Percentiles rank a stretch among this genome's conserved stretches.
phyloP scores from a whole-genome alignment of 1,140 invertebrate species.

The Schlechtendalia chinensis region DNA sequence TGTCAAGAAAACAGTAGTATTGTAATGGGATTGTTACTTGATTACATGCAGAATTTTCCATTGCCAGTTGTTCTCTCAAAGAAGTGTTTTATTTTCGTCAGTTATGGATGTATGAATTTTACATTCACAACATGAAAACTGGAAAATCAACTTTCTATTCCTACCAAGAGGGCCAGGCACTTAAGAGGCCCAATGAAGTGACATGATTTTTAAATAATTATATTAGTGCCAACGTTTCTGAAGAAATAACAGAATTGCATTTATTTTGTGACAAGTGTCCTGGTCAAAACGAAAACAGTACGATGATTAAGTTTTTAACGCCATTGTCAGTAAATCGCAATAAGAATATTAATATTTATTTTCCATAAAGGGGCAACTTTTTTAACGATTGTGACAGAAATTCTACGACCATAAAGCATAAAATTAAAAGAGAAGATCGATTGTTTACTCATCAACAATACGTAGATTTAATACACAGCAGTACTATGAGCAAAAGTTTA shows the following conservation, averaged over 20 bases:
- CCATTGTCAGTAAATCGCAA: slow-evolving; percentile 18
- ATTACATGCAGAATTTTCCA: too few relatives aligned
- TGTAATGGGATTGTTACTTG: too few relatives aligned
- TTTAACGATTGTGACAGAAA: slow-evolving; percentile 28
- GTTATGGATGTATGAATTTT: slow-evolving; percentile 52
- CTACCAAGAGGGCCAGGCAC: slow-evolving; percentile 52
- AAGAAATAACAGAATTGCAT: too few relatives aligned
- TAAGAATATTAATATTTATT: slow-evolving; percentile 46
- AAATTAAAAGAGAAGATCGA: slow-evolving; percentile 26
- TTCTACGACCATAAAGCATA: background rate
- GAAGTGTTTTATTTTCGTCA: slow-evolving; percentile 53
- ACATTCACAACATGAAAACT: slow-evolving; percentile 52
- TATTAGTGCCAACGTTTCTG: slow-evolving; percentile 51
- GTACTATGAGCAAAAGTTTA: too few relatives aligned
- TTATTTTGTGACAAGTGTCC: slow-evolving; percentile 52
- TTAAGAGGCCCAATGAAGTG: slow-evolving; percentile 53
- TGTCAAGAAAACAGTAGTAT: too few relatives aligned
- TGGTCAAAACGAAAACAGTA: slow-evolving; percentile 50
- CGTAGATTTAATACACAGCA: too few relatives aligned
- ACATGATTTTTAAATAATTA: slow-evolving; percentile 24
- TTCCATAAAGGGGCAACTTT: slow-evolving; percentile 18
- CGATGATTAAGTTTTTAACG: slow-evolving; percentile 48
- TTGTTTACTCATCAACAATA: too few relatives aligned
- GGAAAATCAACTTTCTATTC: slow-evolving; percentile 51
- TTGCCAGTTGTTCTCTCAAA: too few relatives aligned